Evolutionary conservation across 2,888 invertebrate genomes (phyloP).

Genomic region (Zootermopsis nevadensis): DNA sequence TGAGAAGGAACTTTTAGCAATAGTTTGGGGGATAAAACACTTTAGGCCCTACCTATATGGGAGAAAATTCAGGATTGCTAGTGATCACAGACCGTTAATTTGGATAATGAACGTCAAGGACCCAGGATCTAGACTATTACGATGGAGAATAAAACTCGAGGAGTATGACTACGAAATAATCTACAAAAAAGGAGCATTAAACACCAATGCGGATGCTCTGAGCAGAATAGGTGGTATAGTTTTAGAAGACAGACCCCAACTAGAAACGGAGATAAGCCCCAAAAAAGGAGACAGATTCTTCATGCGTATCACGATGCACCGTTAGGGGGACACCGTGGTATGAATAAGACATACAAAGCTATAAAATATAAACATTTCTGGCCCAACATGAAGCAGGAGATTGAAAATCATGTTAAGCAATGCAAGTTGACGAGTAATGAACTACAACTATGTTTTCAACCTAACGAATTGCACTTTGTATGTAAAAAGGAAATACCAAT

Average conservation of each 20-base stretch:
- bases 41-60: conserved; percentile 61
- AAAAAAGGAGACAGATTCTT: neutral
- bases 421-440: neutral
- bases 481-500: conserved; percentile 6
- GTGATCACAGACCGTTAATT: conserved; percentile 59
- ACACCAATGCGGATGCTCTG: conserved; percentile 58
- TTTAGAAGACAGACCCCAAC: neutral
- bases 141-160: conserved; percentile 44
- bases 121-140: conserved; percentile 53
- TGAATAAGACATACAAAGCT: neutral
- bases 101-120: conserved; percentile 59
- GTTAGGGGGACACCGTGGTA: conserved; percentile 20
- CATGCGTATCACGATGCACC: neutral
- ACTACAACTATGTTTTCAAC: neutral
- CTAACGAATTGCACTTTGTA: neutral
- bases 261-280: neutral
- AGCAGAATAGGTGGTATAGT: neutral
- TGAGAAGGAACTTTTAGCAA: conserved; percentile 60
- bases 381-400: conserved; percentile 12
- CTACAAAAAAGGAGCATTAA: conserved; percentile 57
- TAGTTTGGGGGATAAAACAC: conserved; percentile 59
- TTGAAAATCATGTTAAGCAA: neutral
- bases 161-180: conserved; percentile 58
- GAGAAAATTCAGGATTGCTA: conserved; percentile 58
- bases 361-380: neutral